phyloP scores from a whole-genome alignment of 2,113 vertebrate species.

The Ibidorhyncha struthersii region DNA sequence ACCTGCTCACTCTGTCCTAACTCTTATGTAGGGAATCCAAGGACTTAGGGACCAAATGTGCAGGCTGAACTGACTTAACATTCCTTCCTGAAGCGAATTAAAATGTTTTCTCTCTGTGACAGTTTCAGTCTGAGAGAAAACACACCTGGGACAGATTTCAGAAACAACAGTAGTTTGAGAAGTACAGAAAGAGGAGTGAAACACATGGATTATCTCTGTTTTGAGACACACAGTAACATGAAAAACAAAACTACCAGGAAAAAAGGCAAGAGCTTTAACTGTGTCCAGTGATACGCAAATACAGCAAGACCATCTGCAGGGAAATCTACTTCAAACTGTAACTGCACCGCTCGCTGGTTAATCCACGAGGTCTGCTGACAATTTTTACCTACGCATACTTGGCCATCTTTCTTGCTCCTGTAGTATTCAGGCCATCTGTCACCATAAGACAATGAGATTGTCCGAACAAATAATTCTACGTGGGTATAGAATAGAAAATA shows the following conservation, averaged over 20 bases:
- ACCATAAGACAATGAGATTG: not conserved
- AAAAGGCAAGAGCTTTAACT: not conserved
- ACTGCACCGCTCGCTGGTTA: not conserved
- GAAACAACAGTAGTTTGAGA: not conserved
- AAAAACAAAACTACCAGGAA: not conserved
- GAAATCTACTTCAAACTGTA: not conserved
- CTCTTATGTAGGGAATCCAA: not conserved
- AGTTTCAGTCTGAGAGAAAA: not conserved
- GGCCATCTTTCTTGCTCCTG: not conserved
- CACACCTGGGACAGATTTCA: not conserved
- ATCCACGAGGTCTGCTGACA: not conserved
- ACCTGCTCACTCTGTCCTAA: not conserved
- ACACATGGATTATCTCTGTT: not conserved
- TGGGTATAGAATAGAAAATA: not conserved
- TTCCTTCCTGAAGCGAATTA: slow-evolving; percentile 15
- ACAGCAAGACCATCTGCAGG: not conserved
- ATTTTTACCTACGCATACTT: not conserved
- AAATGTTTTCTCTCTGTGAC: not conserved
- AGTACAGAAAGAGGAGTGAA: not conserved
- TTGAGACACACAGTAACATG: not conserved
- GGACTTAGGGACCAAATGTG: not conserved
- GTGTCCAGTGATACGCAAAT: not conserved
- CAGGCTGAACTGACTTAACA: slow-evolving; percentile 22
- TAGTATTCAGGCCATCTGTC: not conserved
- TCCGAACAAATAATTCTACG: not conserved